Base-by-base conservation (phyloP, 2,797 vertebrate genomes). In the Esox lucius region DNA sequence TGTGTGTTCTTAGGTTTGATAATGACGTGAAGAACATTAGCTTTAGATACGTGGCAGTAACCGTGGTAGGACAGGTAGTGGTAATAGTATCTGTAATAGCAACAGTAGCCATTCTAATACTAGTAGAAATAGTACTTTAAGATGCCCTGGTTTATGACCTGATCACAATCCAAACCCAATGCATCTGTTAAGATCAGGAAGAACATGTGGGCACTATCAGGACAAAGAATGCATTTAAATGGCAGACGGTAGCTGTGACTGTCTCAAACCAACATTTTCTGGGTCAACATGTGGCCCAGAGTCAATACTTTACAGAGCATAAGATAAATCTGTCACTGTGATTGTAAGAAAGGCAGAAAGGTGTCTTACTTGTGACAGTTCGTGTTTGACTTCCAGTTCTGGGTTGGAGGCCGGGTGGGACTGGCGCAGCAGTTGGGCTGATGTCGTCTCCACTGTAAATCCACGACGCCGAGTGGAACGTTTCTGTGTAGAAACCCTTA, bases 381-480 rank as follows among this genome's bases (percentile, higher is more conserved):
- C 89, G 88, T 31, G 93, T 81, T 75, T 92, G 92, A 87, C 91
- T 94, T 84, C 88, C 94, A 68, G 96, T 92, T 84, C 91, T 92
- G 73, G 91, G 91, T 7, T 31, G 24, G 31, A 4, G 78, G 69
- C 22, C 76, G 68, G 16, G 65, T 24, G 56, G 56, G 12, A 61
- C 56, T 24, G 56, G 11, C 9, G 8, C 56, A 24, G 56, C 56
- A 26, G 91, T 85, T 0, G 93, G 88, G 53, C 84, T 90, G 11
- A 81, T 88, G 13, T 95, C 90, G 71, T 96, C 96, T 53, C 96
- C 96, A 80, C 89, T 91, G 88, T 96, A 98, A 76, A 97, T 92
- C 96, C 96, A 97, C 1, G 96, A 92, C n/a, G 93, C 90, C 13
- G 95, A 96, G 82, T 97, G 96, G 79, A 97, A 98, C 1, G 93